Evolutionary conservation across 1,140 invertebrate species (phyloP).

Genomic region (Drosophila leontia): DNA sequence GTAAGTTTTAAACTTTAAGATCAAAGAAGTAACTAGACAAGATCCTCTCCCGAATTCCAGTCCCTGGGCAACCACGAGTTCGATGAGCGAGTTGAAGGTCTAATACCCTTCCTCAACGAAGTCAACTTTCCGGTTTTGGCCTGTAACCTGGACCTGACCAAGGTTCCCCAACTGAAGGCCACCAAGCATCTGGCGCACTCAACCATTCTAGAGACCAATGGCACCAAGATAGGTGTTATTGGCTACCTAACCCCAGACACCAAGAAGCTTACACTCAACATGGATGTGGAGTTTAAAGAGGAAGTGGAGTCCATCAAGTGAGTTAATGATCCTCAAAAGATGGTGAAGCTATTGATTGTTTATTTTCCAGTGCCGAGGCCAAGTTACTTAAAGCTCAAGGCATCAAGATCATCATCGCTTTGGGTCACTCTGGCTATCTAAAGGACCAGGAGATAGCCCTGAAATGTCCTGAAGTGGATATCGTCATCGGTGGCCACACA

Average conservation of each 20-base stretch:
- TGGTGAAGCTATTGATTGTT: background rate
- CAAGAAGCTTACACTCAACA: slow-evolving; percentile 87
- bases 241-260: slow-evolving; percentile 96
- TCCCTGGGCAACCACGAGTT: slow-evolving; percentile 97
- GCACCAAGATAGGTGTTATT: slow-evolving; percentile 91
- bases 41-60: slow-evolving; percentile 85
- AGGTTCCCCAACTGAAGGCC: slow-evolving; percentile 87
- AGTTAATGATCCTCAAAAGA: slow-evolving; percentile 1
- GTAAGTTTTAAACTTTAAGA: slow-evolving; percentile 86
- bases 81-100: slow-evolving; percentile 90
- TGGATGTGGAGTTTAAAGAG: slow-evolving; percentile 89
- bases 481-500: slow-evolving; percentile 95
- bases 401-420: slow-evolving; percentile 93
- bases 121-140: slow-evolving; percentile 90
- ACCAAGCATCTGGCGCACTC: slow-evolving; percentile 87
- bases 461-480: slow-evolving; percentile 92
- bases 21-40: no score
- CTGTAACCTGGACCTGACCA: slow-evolving; percentile 90
- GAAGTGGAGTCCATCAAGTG: slow-evolving; percentile 89
- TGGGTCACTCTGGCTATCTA: slow-evolving; percentile 94
- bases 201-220: slow-evolving; percentile 88
- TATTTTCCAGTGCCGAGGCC: slow-evolving; percentile 86
- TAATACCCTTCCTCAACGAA: slow-evolving; percentile 91
- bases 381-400: slow-evolving; percentile 87
- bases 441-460: slow-evolving; percentile 92